Percentiles rank a stretch among this genome's conserved stretches.
phyloP scores from a whole-genome alignment of 2,888 invertebrate species.

The Polydrusus cervinus region DNA sequence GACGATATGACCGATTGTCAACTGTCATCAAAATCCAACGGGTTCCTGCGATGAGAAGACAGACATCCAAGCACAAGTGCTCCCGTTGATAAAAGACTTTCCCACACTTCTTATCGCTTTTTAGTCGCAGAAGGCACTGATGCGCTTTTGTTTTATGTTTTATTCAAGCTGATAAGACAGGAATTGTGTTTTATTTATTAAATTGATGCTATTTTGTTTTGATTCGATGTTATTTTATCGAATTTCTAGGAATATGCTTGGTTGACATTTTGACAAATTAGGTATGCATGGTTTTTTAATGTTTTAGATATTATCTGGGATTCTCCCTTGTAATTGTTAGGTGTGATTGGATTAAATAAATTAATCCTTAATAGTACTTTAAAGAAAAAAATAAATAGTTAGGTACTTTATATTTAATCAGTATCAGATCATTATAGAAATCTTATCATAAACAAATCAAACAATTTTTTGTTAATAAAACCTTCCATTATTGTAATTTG shows the following conservation, averaged over 20 bases:
- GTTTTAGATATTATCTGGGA: background rate
- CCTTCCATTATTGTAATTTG: no score
- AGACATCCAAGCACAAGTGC: conserved; percentile 47
- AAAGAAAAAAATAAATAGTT: no score
- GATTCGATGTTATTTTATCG: background rate
- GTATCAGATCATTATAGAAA: no score
- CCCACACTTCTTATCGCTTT: conserved; percentile 61
- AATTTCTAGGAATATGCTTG: background rate
- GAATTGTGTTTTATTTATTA: conserved; percentile 43
- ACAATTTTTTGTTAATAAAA: no score
- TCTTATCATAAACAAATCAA: no score
- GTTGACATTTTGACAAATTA: no score
- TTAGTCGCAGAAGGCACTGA: conserved; percentile 56
- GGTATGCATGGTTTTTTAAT: background rate
- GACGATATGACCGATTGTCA: conserved; percentile 42
- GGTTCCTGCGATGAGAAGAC: conserved; percentile 51
- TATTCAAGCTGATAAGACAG: conserved; percentile 45
- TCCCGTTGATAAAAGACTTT: conserved; percentile 55
- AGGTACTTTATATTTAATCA: no score
- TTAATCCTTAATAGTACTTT: no score
- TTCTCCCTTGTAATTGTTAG: background rate
- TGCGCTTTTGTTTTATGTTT: conserved; percentile 58
- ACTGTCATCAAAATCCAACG: conserved; percentile 51
- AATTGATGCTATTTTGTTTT: conserved; percentile 24
- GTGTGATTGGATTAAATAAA: no score